phyloP scores from a whole-genome alignment of 2,888 invertebrate genomes.

The Drosophila melanocephala region DNA sequence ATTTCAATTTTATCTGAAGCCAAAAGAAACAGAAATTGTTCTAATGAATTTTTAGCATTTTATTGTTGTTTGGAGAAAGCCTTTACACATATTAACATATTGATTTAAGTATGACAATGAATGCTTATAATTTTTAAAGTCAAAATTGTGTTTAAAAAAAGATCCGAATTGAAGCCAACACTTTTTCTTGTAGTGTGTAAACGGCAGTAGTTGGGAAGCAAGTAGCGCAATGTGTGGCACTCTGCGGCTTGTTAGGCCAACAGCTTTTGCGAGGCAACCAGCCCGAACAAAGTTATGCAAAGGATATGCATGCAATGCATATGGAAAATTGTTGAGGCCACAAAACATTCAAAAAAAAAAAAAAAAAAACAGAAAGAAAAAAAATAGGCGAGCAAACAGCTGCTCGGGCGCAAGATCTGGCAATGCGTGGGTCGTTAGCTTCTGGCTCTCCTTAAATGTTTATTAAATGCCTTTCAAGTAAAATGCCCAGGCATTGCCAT shows the following conservation, averaged over 20 bases:
- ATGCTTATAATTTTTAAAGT: background rate
- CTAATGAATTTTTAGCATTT: background rate
- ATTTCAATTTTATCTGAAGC: background rate
- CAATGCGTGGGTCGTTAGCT: slow-evolving; percentile 63
- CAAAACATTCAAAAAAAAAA: background rate
- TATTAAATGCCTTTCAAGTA: slow-evolving; percentile 58
- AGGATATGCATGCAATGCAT: slow-evolving; percentile 42
- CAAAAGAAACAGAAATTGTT: background rate
- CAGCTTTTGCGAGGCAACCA: slow-evolving; percentile 31
- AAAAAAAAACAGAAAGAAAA: no score
- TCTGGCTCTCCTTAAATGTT: slow-evolving; percentile 49
- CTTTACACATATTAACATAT: background rate
- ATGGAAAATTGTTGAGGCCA: slow-evolving; percentile 49
- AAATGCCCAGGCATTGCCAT: slow-evolving; percentile 25
- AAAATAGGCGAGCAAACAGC: background rate
- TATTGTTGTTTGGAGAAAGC: background rate
- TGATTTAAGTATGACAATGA: background rate
- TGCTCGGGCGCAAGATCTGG: slow-evolving; percentile 37
- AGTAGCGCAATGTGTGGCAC: background rate
- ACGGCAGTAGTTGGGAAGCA: background rate
- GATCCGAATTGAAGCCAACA: background rate
- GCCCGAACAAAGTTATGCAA: slow-evolving; percentile 66
- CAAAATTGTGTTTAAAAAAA: background rate
- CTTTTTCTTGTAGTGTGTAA: background rate
- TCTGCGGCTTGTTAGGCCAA: slow-evolving; percentile 23